Base-by-base conservation (phyloP, 2,797 vertebrate genomes). In the Sebastes iracundus region DNA sequence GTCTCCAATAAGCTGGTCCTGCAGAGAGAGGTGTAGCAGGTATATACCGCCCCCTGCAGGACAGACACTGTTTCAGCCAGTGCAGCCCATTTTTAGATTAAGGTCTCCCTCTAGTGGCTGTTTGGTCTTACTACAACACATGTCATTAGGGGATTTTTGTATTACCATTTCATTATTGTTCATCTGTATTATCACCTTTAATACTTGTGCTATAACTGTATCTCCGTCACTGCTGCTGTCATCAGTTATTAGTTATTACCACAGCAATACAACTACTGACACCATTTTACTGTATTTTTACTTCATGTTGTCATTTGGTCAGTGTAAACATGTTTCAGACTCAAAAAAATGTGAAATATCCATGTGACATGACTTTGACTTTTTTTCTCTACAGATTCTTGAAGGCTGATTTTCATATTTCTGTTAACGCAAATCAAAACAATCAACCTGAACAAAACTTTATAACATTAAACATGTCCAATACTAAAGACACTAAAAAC, bases 61-160 rank as follows among this genome's bases (percentile, higher is more conserved):
- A 53, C 16, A 55, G 0, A 12, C 9, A 1, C 0, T 0, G 28
- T 2, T 2, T 13, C 2, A 62, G 23, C 0, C n/a, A 22, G 6
- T 14, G 27, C 3, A 38, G 2, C 2, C 0, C n/a, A 77, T 88
- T 75, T 13, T 1, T 78, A 12, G 70, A 28, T 13, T 1, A 2
- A 66, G 33, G 62, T 75, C 53, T 67, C 89, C 73, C 80, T 75
- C 93, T 81, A 76, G 80, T 82, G 93, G 77, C 25, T 7, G 2
- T 28, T 69, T 46, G 1, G 0, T 2, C 4, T 73, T 20, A 87
- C 38, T 86, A 82, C 88, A 87, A 56, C 23, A 53, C 2, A n/a
- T 68, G 42, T 5, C 22, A 52, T 56, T 14, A 11, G 18, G 18
- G 46, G 46, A 49, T 49, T 49, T 18, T 20, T 49, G 20, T 49